These are phyloP conservation scores for Xyrichtys novacula DNA, from an alignment of 2,797 vertebrate genomes.

Conservation along the genomic window DNA sequence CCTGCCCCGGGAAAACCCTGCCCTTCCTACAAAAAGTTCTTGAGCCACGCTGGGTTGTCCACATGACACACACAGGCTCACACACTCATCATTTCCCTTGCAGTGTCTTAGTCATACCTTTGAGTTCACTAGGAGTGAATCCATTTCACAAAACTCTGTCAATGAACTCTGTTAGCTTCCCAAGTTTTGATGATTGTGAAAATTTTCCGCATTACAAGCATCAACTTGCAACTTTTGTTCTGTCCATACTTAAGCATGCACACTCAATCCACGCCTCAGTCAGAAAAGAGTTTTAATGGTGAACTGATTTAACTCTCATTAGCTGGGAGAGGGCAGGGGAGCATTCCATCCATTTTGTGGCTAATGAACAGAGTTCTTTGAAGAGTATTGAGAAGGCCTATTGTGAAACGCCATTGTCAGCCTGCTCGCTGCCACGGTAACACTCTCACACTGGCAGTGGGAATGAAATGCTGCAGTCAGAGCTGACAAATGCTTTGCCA, in stretches of 20 bases:
- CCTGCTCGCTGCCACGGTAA: constrained; percentile 78
- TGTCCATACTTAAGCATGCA: constrained; percentile 12
- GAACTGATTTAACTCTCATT: constrained; percentile 30
- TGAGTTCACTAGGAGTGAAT: constrained; percentile 3
- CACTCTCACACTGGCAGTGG: constrained; percentile 75
- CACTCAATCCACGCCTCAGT: constrained; percentile 12
- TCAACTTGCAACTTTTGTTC: constrained; percentile 34
- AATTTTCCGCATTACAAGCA: constrained; percentile 31
- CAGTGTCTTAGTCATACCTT: constrained; percentile 14
- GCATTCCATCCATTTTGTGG: constrained; percentile 53
- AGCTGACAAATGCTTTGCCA: constrained; percentile 57
- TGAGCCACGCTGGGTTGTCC: constrained; percentile 9
- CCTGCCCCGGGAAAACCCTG: constrained; percentile 74
- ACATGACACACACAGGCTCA: not conserved
- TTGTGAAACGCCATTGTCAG: constrained; percentile 79
- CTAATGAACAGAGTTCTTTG: constrained; percentile 68
- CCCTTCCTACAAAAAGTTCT: constrained; percentile 65
- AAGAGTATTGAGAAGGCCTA: constrained; percentile 60
- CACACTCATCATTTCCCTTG: not conserved
- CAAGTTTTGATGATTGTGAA: constrained; percentile 30
- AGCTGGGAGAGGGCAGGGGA: constrained; percentile 35
- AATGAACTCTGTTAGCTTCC: constrained; percentile 7
- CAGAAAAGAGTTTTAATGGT: constrained; percentile 30
- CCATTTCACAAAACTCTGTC: constrained; percentile 21
- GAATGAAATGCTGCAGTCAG: constrained; percentile 62